phyloP scores from a whole-genome alignment of 2,888 invertebrate species.

The Epirrhoe tristata region DNA sequence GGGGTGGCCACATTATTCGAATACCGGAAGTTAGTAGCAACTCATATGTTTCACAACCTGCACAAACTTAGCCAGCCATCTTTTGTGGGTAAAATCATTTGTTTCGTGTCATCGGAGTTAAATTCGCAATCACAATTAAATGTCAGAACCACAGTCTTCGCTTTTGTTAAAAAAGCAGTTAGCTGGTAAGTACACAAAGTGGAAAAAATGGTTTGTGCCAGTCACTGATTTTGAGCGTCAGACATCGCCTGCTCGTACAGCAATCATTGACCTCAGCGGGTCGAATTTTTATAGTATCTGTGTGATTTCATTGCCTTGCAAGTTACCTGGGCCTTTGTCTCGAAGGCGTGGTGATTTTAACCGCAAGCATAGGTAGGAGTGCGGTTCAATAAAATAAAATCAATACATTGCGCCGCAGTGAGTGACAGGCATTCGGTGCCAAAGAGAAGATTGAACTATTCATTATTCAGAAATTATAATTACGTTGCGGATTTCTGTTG shows the following conservation, averaged over 20 bases:
- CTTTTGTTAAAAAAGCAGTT: constrained; percentile 97
- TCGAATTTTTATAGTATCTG: constrained; percentile 74
- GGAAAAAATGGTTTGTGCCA: constrained; percentile 55
- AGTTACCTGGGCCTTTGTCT: constrained; percentile 17
- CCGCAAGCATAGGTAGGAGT: constrained; percentile 31
- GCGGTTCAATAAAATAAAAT: constrained; percentile 64
- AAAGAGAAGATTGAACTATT: constrained; percentile 56
- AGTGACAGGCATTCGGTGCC: constrained; percentile 72
- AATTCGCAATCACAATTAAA: constrained; percentile 93
- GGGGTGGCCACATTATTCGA: constrained; percentile 59
- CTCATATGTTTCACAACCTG: constrained; percentile 85
- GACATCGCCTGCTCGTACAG: constrained; percentile 68
- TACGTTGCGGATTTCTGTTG: constrained; percentile 55
- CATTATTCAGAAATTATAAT: constrained; percentile 27
- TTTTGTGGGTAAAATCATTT: constrained; percentile 89
- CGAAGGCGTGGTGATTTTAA: constrained; percentile 21
- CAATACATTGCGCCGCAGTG: constrained; percentile 72
- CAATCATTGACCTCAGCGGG: constrained; percentile 82
- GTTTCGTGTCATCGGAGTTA: constrained; percentile 90
- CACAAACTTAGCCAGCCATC: constrained; percentile 88
- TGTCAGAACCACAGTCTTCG: constrained; percentile 98
- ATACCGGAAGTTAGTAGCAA: constrained; percentile 78
- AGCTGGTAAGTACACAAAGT: constrained; percentile 90
- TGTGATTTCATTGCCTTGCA: constrained; percentile 48
- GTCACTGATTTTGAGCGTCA: constrained; percentile 65